Base-by-base conservation (phyloP, 2,888 invertebrate genomes). In the Diadegma fenestrale region DNA sequence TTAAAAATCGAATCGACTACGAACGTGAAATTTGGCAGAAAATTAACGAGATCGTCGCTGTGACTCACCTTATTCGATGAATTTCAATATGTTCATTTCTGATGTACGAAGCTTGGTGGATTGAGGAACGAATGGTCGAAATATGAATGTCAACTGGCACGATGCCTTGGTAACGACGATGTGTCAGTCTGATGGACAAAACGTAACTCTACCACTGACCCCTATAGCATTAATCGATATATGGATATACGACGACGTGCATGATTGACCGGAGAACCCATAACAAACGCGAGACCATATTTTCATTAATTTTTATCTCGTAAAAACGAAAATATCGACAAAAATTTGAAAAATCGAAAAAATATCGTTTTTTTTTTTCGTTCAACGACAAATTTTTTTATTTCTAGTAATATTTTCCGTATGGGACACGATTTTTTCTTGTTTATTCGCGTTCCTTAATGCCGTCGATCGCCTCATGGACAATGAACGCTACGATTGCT, bases 161-260 rank as follows among this genome's bases (percentile, higher is more conserved):
- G 73, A 88, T 89, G 90, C 90, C 88, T 88, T 87, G 87, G 87
- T 86, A 88, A 89, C 85, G 86, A 89, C 88, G 87, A 90, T 88
- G 87, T 89, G 89, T 86, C 89, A 87, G 88, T 75, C 88, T 88
- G 88, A 85, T 89, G 87, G 86, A 81, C 88, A 83, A 86, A 89
- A 88, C 85, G 87, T 37, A 81, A 87, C 90, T 90, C 88, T 88
- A 92, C 92, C 90, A 92, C 93, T 93, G 92, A 93, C 93, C 93
- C 90, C 89, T 90, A 92, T 91, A 73, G 82, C 89, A 89, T 89
- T 84, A 91, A 92, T 93, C 93, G 90, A 93, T 93, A 93, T 92
- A 92, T 92, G 92, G 92, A 93, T 80, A 80, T 92, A 85, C 89
- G 88, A 88, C 89, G 89, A 90, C 88, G 90, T 91, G 54, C 12